Conservation (phyloP, 1,140 invertebrate genomes). For the Vanessa atalanta region DNA sequence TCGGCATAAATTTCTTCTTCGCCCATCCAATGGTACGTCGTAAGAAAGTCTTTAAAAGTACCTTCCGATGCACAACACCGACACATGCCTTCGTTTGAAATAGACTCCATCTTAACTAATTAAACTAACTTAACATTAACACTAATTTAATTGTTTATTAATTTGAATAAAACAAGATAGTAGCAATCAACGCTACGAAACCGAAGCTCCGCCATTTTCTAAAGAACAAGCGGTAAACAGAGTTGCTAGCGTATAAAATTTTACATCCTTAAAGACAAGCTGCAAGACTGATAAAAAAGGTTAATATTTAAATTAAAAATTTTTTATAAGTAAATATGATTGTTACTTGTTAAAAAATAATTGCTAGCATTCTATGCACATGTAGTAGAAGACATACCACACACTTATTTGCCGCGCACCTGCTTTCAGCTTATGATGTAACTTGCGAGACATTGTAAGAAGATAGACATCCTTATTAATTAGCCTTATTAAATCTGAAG, state of each 20-base stretch:
- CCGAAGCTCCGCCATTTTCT: constrained; percentile 65
- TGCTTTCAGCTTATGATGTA: too few relatives aligned
- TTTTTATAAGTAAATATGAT: too few relatives aligned
- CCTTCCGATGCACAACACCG: constrained; percentile 72
- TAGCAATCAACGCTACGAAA: constrained; percentile 49
- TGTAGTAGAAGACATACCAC: too few relatives aligned
- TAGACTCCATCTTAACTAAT: constrained; percentile 57
- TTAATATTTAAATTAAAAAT: too few relatives aligned
- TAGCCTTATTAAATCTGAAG: too few relatives aligned
- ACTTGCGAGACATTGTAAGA: too few relatives aligned
- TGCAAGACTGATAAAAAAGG: too few relatives aligned
- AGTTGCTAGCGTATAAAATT: background rate
- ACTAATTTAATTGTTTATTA: constrained; percentile 44
- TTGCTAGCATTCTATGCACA: too few relatives aligned
- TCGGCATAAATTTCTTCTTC: constrained; percentile 67
- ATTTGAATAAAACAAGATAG: constrained; percentile 40
- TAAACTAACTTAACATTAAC: constrained; percentile 49
- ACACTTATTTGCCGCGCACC: too few relatives aligned
- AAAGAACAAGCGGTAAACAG: constrained; percentile 30
- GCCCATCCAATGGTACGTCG: constrained; percentile 69
- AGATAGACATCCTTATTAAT: too few relatives aligned
- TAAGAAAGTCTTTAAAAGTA: constrained; percentile 64
- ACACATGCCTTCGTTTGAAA: constrained; percentile 58
- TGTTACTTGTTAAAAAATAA: too few relatives aligned
- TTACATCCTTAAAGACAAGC: background rate